Evolutionary conservation across 2,797 vertebrate species (phyloP).

Genomic region (Cephalopachus bancanus): DNA sequence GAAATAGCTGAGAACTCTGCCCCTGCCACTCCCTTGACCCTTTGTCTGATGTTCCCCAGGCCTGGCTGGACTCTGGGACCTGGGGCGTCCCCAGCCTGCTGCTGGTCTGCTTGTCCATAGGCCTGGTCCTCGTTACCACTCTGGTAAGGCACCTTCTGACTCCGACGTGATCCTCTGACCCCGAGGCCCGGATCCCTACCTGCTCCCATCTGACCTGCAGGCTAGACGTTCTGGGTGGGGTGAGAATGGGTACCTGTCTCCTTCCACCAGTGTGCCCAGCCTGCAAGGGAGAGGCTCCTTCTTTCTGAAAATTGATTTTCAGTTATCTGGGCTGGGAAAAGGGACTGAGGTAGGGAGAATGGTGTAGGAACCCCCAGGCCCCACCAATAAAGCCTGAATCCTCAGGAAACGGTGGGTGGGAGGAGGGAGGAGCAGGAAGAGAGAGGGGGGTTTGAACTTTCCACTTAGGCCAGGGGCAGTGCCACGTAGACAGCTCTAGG

Average conservation of each 20-base stretch:
- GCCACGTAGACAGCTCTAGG: not conserved
- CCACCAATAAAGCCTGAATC: not conserved
- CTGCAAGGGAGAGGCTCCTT: not conserved
- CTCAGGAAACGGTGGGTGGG: not conserved
- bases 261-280: not conserved
- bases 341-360: not conserved
- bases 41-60: slow-evolving; percentile 84
- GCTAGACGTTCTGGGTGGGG: not conserved
- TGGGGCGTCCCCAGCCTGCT: slow-evolving; percentile 89
- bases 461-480: not conserved
- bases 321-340: not conserved
- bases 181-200: not conserved
- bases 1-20: not conserved
- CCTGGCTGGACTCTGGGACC: slow-evolving; percentile 87
- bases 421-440: not conserved
- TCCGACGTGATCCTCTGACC: not conserved
- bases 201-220: not conserved
- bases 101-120: slow-evolving; percentile 90
- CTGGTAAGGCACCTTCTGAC: slow-evolving; percentile 89
- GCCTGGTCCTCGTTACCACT: slow-evolving; percentile 89
- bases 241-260: not conserved
- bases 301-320: slow-evolving; percentile 19
- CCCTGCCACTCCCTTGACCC: not conserved
- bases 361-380: not conserved
- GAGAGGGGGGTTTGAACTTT: not conserved